Base-by-base conservation (phyloP, 2,797 vertebrate genomes). In the Microchirus variegatus region DNA sequence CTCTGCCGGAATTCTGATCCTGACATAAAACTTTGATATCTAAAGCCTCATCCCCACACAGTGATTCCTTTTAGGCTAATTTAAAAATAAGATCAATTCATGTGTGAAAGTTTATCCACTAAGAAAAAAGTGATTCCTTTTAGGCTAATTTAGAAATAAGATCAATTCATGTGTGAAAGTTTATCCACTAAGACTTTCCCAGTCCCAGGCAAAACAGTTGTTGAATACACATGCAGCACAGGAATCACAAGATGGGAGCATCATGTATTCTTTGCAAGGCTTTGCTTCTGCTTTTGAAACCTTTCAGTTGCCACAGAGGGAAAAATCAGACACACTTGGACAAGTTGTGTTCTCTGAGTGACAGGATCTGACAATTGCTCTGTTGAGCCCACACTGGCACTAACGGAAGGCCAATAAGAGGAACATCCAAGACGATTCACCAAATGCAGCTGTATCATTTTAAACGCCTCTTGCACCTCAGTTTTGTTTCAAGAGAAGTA, bases 11-110 rank as follows among this genome's bases (percentile, higher is more conserved):
- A 31, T 31, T 31, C 5, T 31, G 31, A 31, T 31, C 7, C 31
- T 59, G 26, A 51, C 16, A 54, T 55, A 44, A 4, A 65, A 9
- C 48, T 51, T 36, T 2, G 15, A 50, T 70, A 67, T 80, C 15
- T 47, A 61, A 67, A 49, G 56, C 40, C 50, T 50, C 45, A 65
- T 71, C 54, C 57, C 53, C 53, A 54, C 50, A 55, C 9, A 46
- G 48, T 0, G 13, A 35, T 54, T 63, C 57, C 64, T 48, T 35
- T 53, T 57, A 53, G 36, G 42, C 17, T 63, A 3, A 7, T 53
- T 52, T 45, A 22, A 53, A 53, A 16, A 46, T 42, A 9, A 10
- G 44, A 26, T 6, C 53, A 43, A 40, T 46, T 57, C 5, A 31
- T 31, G 31, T 31, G 3, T 31, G 31, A 41, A 52, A 11, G 42